Percentiles rank a stretch among this genome's conserved stretches.
Conservation (phyloP, 2,797 vertebrate genomes). For the Neoniphon sammara region DNA sequence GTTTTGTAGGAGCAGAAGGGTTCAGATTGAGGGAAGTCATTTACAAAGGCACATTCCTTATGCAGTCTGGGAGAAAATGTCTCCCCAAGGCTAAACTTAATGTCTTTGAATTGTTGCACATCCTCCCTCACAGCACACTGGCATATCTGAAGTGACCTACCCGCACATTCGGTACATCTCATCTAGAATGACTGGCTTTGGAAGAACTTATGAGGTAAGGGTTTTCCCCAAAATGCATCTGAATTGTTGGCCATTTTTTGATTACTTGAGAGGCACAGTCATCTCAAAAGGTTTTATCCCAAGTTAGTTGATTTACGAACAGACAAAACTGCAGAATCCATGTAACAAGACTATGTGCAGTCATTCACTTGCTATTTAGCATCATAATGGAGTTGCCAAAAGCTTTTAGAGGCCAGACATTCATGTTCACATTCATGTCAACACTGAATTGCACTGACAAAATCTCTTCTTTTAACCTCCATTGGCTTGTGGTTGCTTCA, state of each 20-base stretch:
- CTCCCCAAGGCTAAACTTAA: constrained; percentile 10
- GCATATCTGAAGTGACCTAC: constrained; percentile 90
- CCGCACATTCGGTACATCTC: constrained; percentile 99
- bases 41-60: neutral
- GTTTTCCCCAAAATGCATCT: neutral
- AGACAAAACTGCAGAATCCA: neutral
- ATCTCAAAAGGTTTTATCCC: too few species aligned
- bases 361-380: too few species aligned
- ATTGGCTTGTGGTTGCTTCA: too few species aligned
- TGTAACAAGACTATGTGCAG: too few species aligned
- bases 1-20: too few species aligned
- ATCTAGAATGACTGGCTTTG: constrained; percentile 96
- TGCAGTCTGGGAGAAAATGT: neutral
- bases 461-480: too few species aligned
- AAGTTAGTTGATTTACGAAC: neutral
- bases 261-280: too few species aligned
- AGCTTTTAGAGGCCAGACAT: too few species aligned
- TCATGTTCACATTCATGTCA: too few species aligned
- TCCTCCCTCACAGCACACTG: constrained; percentile 79
- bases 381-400: too few species aligned
- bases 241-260: too few species aligned
- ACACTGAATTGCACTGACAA: too few species aligned
- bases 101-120: constrained; percentile 13
- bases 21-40: neutral
- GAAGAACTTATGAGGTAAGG: constrained; percentile 95